These are phyloP conservation scores for Stomatorhinus walkeri DNA, from an alignment of 2,797 vertebrate genomes.

Conservation along the genomic window DNA sequence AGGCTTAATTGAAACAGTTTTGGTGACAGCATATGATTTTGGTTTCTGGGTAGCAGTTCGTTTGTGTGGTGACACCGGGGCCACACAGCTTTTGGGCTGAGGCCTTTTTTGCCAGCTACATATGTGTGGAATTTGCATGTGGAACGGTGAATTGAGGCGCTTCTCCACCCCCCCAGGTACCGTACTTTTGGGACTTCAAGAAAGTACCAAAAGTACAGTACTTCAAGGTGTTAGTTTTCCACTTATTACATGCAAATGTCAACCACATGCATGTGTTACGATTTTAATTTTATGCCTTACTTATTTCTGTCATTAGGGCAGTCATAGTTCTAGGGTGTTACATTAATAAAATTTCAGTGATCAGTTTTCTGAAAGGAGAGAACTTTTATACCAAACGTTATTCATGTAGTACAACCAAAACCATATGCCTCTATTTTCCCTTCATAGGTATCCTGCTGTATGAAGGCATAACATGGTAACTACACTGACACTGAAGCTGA, in stretches of 20 bases:
- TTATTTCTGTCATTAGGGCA: not conserved
- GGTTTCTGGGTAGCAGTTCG: not conserved
- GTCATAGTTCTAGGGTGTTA: not conserved
- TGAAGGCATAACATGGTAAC: not conserved
- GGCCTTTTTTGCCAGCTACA: not conserved
- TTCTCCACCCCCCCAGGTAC: not conserved
- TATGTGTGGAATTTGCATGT: not conserved
- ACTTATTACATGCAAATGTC: not conserved
- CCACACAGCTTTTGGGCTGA: not conserved
- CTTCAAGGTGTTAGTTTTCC: not conserved
- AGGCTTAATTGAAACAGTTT: not conserved
- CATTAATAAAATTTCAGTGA: not conserved
- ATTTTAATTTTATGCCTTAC: not conserved
- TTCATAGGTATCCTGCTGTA: not conserved
- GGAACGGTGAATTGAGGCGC: not conserved
- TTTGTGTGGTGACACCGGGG: not conserved
- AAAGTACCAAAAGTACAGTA: not conserved
- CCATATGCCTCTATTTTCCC: not conserved
- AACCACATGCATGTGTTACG: not conserved
- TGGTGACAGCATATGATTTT: not conserved
- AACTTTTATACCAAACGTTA: not conserved
- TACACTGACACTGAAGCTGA: not conserved
- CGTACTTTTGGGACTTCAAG: not conserved
- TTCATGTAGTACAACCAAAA: not conserved
- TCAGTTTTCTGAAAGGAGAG: not conserved